These are phyloP conservation scores for Pycnonotus jocosus DNA, from an alignment of 2,113 vertebrate species.

Conservation along the genomic window DNA sequence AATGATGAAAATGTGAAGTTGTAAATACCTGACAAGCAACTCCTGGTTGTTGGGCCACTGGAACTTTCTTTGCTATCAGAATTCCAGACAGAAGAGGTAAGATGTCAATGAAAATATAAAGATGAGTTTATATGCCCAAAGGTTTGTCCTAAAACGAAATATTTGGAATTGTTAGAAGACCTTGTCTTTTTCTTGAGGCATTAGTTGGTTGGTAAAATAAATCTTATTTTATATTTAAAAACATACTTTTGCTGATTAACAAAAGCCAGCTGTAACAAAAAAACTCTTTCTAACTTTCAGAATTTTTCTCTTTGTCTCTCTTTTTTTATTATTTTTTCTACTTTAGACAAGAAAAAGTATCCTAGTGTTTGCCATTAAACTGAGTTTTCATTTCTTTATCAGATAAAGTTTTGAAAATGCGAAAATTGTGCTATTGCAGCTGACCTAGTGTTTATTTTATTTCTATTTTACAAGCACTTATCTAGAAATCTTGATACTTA, in stretches of 20 bases:
- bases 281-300: background rate
- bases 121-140: background rate
- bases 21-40: slow-evolving; percentile 40
- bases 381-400: background rate
- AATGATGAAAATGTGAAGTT: slow-evolving; percentile 40
- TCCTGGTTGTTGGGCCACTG: background rate
- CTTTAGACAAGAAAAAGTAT: background rate
- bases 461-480: background rate
- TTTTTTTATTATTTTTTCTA: background rate
- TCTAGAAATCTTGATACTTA: background rate
- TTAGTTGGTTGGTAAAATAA: background rate
- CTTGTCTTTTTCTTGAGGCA: background rate
- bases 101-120: background rate
- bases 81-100: background rate
- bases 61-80: background rate
- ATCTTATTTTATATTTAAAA: background rate
- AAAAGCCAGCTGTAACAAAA: background rate
- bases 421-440: background rate
- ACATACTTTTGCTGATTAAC: background rate
- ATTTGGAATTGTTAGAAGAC: background rate
- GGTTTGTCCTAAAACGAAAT: background rate
- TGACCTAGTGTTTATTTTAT: background rate
- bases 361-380: background rate
- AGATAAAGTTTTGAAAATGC: background rate
- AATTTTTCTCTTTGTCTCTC: background rate